A percentile compares a stretch with the other conserved stretches of the same genome.
phyloP scores from a whole-genome alignment of 2,888 invertebrate genomes.

The Diaprepes abbreviatus region DNA sequence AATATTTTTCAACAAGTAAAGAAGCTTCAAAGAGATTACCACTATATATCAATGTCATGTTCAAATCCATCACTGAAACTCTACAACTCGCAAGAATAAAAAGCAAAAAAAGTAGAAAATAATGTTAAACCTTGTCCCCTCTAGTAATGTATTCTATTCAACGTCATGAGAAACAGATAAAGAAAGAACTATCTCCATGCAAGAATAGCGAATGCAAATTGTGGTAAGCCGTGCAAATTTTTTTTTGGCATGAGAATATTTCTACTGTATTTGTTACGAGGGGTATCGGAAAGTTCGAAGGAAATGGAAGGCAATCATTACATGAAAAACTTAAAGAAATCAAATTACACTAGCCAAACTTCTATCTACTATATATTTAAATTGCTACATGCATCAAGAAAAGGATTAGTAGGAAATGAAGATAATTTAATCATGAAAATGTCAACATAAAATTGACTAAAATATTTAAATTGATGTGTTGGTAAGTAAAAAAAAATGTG shows the following conservation, averaged over 20 bases:
- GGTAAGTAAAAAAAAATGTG: too few relatives aligned
- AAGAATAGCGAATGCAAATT: constrained; percentile 16
- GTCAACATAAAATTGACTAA: too few relatives aligned
- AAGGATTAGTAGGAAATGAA: too few relatives aligned
- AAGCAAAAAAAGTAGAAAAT: background rate
- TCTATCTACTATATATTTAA: too few relatives aligned
- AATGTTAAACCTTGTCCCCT: background rate
- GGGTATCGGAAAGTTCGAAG: background rate
- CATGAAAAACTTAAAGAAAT: too few relatives aligned
- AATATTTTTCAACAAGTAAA: background rate
- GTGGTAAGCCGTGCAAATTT: constrained; percentile 6
- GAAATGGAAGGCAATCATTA: too few relatives aligned
- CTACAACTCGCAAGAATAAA: background rate
- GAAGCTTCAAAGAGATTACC: background rate
- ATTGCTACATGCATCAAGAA: too few relatives aligned
- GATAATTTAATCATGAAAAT: too few relatives aligned
- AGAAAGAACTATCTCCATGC: constrained; percentile 2
- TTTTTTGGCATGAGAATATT: constrained; percentile 17
- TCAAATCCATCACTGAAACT: constrained; percentile 1
- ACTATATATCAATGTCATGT: constrained; percentile 19
- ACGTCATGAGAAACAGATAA: constrained; percentile 17
- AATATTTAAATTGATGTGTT: too few relatives aligned
- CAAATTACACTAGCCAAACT: too few relatives aligned
- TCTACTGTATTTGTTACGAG: constrained; percentile 16
- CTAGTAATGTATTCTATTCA: constrained; percentile 15